A percentile compares a stretch with the other conserved stretches of the same genome.
phyloP scores from a whole-genome alignment of 1,140 invertebrate genomes.

The Bombus cullumanus region DNA sequence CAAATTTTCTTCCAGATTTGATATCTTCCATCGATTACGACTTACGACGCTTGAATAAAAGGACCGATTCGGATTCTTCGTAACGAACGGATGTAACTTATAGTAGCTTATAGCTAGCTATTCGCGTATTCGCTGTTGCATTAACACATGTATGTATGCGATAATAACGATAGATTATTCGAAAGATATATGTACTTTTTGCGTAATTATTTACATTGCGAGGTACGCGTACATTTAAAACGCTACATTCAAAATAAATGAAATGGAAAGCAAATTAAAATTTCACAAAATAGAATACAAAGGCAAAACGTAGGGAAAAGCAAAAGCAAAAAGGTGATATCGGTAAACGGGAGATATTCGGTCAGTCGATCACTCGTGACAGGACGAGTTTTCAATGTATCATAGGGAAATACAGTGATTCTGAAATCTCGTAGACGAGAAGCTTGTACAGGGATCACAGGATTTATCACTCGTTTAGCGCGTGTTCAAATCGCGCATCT shows the following conservation, averaged over 20 bases:
- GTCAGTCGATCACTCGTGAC: background rate
- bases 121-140: too few relatives aligned
- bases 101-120: too few relatives aligned
- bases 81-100: too few relatives aligned
- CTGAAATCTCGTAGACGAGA: background rate
- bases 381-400: slow-evolving; percentile 2
- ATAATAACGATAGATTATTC: too few relatives aligned
- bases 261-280: background rate
- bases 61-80: too few relatives aligned
- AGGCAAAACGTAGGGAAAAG: background rate
- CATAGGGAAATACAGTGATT: slow-evolving; percentile 1
- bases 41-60: too few relatives aligned
- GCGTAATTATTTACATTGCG: too few relatives aligned
- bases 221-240: background rate
- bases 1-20: too few relatives aligned
- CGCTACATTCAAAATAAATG: background rate
- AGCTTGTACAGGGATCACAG: background rate
- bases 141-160: too few relatives aligned
- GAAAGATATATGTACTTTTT: too few relatives aligned
- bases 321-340: background rate
- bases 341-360: slow-evolving; percentile 4
- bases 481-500: background rate
- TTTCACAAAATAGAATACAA: background rate
- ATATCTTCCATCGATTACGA: too few relatives aligned
- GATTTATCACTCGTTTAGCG: slow-evolving; percentile 6